These are phyloP conservation scores for Prostheceraeus crozeri DNA, from an alignment of 2,888 invertebrate species.

Conservation along the genomic window DNA sequence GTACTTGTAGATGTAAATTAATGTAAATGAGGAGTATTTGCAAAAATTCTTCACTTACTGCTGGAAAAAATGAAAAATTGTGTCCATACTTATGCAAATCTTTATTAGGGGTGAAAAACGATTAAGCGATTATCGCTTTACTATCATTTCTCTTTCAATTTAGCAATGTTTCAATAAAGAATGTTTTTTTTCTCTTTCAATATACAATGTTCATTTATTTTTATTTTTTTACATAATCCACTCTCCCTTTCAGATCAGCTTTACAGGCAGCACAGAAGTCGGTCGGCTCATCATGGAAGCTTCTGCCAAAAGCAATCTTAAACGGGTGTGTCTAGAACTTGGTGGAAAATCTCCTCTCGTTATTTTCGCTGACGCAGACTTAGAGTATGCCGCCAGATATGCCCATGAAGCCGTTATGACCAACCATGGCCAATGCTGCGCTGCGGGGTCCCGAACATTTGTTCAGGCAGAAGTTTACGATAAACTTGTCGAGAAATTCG, in stretches of 20 bases:
- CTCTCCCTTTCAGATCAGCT: conserved; percentile 73
- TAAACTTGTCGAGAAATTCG: conserved; percentile 71
- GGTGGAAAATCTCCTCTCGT: conserved; percentile 91
- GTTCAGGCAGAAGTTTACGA: conserved; percentile 83
- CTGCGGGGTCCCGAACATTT: conserved; percentile 81
- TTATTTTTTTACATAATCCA: too few species aligned
- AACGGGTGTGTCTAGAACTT: conserved; percentile 78
- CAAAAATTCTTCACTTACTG: too few species aligned
- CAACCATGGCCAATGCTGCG: conserved; percentile 88
- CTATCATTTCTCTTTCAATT: too few species aligned
- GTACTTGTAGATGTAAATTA: too few species aligned
- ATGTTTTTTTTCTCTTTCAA: too few species aligned
- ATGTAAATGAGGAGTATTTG: too few species aligned
- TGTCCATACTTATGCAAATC: too few species aligned
- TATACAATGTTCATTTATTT: too few species aligned
- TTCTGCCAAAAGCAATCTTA: conserved; percentile 68
- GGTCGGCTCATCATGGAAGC: conserved; percentile 75
- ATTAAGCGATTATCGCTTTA: too few species aligned
- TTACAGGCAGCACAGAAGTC: conserved; percentile 71
- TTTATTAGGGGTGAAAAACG: too few species aligned
- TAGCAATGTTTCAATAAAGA: too few species aligned
- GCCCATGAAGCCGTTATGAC: conserved; percentile 79
- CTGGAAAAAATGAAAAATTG: too few species aligned
- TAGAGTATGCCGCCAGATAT: conserved; percentile 71
- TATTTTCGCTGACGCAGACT: conserved; percentile 73